phyloP scores from a whole-genome alignment of 2,888 invertebrate genomes.

The Odontomyia ornata region DNA sequence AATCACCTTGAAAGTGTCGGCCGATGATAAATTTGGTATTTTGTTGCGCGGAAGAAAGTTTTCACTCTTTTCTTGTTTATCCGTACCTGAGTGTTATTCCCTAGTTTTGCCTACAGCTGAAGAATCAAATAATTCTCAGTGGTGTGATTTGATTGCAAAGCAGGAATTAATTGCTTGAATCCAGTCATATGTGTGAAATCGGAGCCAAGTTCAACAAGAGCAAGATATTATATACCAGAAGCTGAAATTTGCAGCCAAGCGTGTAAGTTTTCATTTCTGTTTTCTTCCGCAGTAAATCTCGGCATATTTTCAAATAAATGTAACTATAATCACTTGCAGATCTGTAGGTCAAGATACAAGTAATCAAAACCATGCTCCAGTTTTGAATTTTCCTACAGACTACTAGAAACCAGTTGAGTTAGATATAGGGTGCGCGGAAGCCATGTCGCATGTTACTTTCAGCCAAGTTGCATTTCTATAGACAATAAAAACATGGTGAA shows the following conservation, averaged over 20 bases:
- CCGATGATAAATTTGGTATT: neutral
- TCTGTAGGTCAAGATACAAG: conserved; percentile 25
- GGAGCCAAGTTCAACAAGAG: neutral
- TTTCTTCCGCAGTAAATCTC: neutral
- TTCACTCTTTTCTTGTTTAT: neutral
- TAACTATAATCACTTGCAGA: conserved; percentile 6
- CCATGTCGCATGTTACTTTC: neutral
- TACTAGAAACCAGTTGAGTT: neutral
- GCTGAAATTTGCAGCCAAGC: neutral
- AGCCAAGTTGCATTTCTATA: too few species aligned
- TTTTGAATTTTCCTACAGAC: neutral
- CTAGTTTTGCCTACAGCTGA: neutral
- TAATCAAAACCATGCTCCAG: neutral
- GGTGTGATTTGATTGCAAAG: neutral
- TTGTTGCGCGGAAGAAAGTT: conserved; percentile 38
- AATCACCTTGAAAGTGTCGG: conserved; percentile 47
- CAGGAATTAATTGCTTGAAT: conserved; percentile 3
- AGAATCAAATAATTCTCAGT: neutral
- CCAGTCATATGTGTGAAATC: neutral
- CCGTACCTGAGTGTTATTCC: neutral
- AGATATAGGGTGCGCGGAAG: neutral
- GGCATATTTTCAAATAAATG: neutral
- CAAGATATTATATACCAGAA: conserved; percentile 6
- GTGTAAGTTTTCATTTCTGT: conserved; percentile 14
- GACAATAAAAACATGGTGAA: too few species aligned